phyloP scores from a whole-genome alignment of 1,140 invertebrate species.

The Eumeta japonica region DNA sequence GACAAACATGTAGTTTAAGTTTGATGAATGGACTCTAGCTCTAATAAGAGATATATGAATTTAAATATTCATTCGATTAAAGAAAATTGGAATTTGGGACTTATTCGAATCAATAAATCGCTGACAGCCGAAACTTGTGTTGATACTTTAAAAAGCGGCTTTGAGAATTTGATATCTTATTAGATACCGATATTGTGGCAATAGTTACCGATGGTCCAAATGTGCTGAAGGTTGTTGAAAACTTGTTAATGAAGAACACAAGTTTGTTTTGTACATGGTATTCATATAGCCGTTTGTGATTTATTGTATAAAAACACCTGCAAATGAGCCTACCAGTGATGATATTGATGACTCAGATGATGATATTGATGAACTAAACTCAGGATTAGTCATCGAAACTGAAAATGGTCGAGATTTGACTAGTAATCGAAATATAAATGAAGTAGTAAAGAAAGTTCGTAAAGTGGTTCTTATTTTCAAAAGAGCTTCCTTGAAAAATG shows the following conservation, averaged over 20 bases:
- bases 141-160: no score
- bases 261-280: constrained; percentile 11
- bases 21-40: no score
- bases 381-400: constrained; percentile 7
- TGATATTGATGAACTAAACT: constrained; percentile 9
- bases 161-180: no score
- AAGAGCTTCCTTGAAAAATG: constrained; percentile 11
- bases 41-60: no score
- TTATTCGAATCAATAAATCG: no score
- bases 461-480: constrained; percentile 11
- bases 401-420: constrained; percentile 8
- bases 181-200: constrained; percentile 10
- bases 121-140: no score
- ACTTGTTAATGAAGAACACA: constrained; percentile 12
- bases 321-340: constrained; percentile 3
- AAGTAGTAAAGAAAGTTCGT: constrained; percentile 10
- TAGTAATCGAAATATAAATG: constrained; percentile 9
- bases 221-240: constrained; percentile 11
- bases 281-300: no score
- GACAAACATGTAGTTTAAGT: no score
- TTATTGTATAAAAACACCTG: no score
- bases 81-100: no score
- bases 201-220: constrained; percentile 11
- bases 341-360: constrained; percentile 6
- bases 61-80: no score